A percentile compares a stretch with the other conserved stretches of the same genome.
These are phyloP conservation scores for Parnassius smintheus DNA, from an alignment of 2,888 invertebrate species.

Conservation along the genomic window DNA sequence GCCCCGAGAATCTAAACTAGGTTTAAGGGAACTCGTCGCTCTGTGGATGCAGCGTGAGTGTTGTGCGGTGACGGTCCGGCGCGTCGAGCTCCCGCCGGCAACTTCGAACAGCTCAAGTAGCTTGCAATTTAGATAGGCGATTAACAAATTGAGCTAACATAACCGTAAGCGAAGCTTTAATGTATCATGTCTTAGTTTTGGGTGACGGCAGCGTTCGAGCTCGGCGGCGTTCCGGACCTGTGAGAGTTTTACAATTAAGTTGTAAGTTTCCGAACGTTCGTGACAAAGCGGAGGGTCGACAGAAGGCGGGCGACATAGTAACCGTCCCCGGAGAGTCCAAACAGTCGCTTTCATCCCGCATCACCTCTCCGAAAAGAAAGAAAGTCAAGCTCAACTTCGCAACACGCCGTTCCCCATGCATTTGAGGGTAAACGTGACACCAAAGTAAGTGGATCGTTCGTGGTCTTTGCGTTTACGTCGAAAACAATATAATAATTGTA, in stretches of 20 bases:
- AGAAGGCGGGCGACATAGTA: conserved; percentile 53
- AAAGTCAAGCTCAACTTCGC: conserved; percentile 58
- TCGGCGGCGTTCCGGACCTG: conserved; percentile 47
- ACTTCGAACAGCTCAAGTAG: conserved; percentile 53
- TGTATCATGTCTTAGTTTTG: conserved; percentile 50
- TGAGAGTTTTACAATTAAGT: conserved; percentile 35
- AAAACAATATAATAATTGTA: conserved; percentile 25
- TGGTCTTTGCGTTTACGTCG: conserved; percentile 8
- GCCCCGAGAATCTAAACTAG: conserved; percentile 59
- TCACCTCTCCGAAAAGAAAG: conserved; percentile 62
- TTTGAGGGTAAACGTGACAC: conserved; percentile 13
- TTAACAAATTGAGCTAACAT: conserved; percentile 75
- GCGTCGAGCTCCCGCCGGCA: conserved; percentile 50
- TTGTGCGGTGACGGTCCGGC: conserved; percentile 63
- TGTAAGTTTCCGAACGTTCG: conserved; percentile 18
- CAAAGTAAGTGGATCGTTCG: conserved; percentile 2
- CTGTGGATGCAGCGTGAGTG: conserved; percentile 55
- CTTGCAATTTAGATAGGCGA: conserved; percentile 77
- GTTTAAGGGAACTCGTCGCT: conserved; percentile 54
- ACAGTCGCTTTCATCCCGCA: conserved; percentile 54
- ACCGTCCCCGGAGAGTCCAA: conserved; percentile 68
- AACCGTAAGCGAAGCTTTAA: conserved; percentile 74
- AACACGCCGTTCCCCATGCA: conserved; percentile 10
- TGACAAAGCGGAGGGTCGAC: conserved; percentile 22
- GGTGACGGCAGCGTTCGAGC: conserved; percentile 41